phyloP scores from a whole-genome alignment of 1,140 invertebrate genomes.

The Mactra quadrangularis region DNA sequence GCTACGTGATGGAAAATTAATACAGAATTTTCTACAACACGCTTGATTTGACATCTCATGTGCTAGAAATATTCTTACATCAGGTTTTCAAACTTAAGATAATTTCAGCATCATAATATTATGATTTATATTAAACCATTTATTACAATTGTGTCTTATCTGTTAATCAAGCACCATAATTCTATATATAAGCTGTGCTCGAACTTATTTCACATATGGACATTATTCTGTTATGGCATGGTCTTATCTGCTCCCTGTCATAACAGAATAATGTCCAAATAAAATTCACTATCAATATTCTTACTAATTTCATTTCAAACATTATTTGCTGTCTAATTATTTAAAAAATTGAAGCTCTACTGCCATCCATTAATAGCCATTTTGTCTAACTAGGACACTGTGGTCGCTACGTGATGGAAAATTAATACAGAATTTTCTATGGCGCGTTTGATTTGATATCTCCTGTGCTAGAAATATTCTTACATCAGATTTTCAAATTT shows the following conservation, averaged over 20 bases:
- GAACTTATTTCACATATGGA: too few species aligned
- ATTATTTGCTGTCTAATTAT: too few species aligned
- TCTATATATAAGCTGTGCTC: too few species aligned
- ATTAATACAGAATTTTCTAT: not conserved
- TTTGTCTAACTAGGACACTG: constrained; percentile 9
- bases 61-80: not conserved
- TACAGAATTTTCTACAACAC: not conserved
- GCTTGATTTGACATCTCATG: not conserved
- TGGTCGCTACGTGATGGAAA: constrained; percentile 34
- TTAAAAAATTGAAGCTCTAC: too few species aligned
- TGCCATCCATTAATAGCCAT: constrained; percentile 47
- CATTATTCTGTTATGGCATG: too few species aligned
- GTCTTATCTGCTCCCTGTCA: too few species aligned
- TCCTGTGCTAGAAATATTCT: not conserved
- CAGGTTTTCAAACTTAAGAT: not conserved
- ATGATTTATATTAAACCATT: too few species aligned
- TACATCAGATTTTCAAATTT: not conserved
- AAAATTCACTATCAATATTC: too few species aligned
- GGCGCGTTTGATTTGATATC: not conserved
- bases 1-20: constrained; percentile 19
- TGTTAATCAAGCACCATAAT: too few species aligned
- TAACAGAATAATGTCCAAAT: too few species aligned
- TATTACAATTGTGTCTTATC: not conserved
- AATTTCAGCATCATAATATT: too few species aligned
- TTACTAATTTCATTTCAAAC: too few species aligned